Evolutionary conservation across 2,888 invertebrate genomes (phyloP), one percentile per base, ranked within the genome.

Genomic region (Amiota mariae): DNA sequence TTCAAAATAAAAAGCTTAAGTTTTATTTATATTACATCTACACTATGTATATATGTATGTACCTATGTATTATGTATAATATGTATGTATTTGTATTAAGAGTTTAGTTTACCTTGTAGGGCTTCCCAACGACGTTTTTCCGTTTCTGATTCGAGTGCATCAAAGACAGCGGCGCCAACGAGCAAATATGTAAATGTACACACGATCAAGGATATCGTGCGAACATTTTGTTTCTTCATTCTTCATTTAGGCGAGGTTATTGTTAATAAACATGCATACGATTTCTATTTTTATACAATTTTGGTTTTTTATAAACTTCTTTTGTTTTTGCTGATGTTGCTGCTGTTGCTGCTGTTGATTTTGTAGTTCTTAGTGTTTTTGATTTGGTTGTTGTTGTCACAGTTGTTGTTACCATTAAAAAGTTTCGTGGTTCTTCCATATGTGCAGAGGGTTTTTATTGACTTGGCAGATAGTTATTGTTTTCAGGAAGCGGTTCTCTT

Each of bases 161-260:
- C 93, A 92, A 99, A 99, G 88, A 99, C 97, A 84, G 99, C 99
- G 80, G 99, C 99, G 90, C 99, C 99, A 83, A 99, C 95, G 87
- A 99, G 94, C 91, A 99, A 94, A 92, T 99, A 99, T 88, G 99
- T 99, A 93, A 99, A 98, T 91, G 99, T 99, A 93, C 98, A 98
- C 93, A 99, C 98, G 93, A 99, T 99, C 92, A 99, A 95, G 89
- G 98, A 98, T 93, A 99, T 93, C 92, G 99, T 99, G 93, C 99
- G 97, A 91, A 99, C 98, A 96, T 99, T 99, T 95, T 99, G 99
- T 93, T 98, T 98, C 96, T 99, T 99, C 99, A 99, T 99, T 93
- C 94, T 94, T 90, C 90, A 90, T 93, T 93, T 93, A 89, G 88
- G 87, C 89, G 88, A 88, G 85, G 81, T 85, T 84, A 81, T 81